Conservation (phyloP, 2,113 vertebrate genomes). For the Scartelaos histophorus region DNA sequence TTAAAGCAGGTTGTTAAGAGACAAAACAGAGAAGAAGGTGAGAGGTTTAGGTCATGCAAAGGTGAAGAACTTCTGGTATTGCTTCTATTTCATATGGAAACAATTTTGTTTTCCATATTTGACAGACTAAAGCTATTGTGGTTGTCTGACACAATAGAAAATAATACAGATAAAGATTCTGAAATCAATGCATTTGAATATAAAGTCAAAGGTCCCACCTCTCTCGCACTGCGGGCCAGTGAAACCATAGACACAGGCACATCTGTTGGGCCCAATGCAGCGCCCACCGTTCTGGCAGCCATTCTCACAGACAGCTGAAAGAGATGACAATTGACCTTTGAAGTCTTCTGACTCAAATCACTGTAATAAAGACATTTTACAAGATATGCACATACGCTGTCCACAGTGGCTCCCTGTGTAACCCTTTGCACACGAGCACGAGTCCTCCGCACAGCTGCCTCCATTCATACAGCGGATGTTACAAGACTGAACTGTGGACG, state of each 20-base stretch:
- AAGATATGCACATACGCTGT: slow-evolving; percentile 82
- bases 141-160: background rate
- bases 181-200: background rate
- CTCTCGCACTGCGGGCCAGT: slow-evolving; percentile 96
- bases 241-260: slow-evolving; percentile 95
- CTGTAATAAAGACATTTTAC: background rate
- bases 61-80: slow-evolving; percentile 36
- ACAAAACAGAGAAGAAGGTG: slow-evolving; percentile 2
- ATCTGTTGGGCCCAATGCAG: slow-evolving; percentile 95
- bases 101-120: background rate
- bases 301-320: slow-evolving; percentile 89
- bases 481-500: slow-evolving; percentile 81
- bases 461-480: slow-evolving; percentile 90
- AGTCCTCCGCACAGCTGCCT: slow-evolving; percentile 84
- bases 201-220: slow-evolving; percentile 77
- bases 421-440: slow-evolving; percentile 87
- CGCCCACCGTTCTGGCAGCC: slow-evolving; percentile 95
- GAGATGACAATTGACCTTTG: slow-evolving; percentile 4
- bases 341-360: background rate
- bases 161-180: background rate
- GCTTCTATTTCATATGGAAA: background rate
- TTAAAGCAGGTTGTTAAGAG: slow-evolving; percentile 4
- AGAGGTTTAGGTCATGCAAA: slow-evolving; percentile 17
- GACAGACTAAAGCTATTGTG: background rate
- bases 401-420: slow-evolving; percentile 87